Conservation (phyloP, 2,888 invertebrate genomes). For the Prostheceraeus crozeri region DNA sequence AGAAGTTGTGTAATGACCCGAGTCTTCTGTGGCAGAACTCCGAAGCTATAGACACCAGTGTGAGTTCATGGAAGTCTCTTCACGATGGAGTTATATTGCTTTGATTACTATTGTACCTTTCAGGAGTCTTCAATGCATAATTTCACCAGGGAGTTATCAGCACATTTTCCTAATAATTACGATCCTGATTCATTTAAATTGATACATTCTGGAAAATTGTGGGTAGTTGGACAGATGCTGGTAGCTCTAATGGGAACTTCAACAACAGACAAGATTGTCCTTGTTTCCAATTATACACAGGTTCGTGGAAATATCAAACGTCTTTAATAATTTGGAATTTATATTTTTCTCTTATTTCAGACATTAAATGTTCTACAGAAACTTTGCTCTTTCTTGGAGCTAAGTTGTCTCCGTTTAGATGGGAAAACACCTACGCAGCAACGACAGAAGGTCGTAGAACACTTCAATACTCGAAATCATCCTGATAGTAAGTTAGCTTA, state of each 20-base stretch:
- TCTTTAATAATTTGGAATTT: neutral
- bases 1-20: conserved; percentile 66
- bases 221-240: conserved; percentile 61
- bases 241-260: conserved; percentile 49
- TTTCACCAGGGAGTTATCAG: too few species aligned
- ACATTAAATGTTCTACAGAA: conserved; percentile 63
- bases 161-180: neutral
- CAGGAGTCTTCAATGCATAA: too few species aligned
- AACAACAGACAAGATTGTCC: conserved; percentile 61
- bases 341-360: conserved; percentile 46
- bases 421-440: conserved; percentile 62
- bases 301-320: conserved; percentile 44
- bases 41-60: too few species aligned
- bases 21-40: too few species aligned
- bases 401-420: conserved; percentile 61
- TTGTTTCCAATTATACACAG: conserved; percentile 65
- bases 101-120: too few species aligned
- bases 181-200: neutral
- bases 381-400: conserved; percentile 58
- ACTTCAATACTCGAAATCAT: conserved; percentile 60
- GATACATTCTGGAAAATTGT: conserved; percentile 61
- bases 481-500: conserved; percentile 41
- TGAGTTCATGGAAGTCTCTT: too few species aligned
- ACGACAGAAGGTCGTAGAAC: conserved; percentile 62
- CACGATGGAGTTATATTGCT: too few species aligned